phyloP scores from a whole-genome alignment of 2,888 invertebrate genomes.

The Gerris lacustris region DNA sequence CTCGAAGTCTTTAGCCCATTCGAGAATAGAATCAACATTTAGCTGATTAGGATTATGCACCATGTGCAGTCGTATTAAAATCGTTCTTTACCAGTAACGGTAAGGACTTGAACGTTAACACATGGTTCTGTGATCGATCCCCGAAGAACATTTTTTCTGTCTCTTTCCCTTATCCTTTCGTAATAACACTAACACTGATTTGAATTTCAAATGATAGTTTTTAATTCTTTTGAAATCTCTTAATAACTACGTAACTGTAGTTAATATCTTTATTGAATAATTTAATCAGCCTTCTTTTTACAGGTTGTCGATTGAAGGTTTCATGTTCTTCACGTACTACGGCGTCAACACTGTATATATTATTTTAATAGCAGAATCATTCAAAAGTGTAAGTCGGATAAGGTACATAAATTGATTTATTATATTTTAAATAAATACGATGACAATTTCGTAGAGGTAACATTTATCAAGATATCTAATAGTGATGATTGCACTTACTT shows the following conservation, averaged over 20 bases:
- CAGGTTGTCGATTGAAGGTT: slow-evolving; percentile 13
- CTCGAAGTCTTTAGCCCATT: too few relatives aligned
- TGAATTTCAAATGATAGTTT: too few relatives aligned
- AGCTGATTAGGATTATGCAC: too few relatives aligned
- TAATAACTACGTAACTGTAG: slow-evolving; percentile 5
- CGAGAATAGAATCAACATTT: too few relatives aligned
- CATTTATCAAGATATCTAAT: neutral
- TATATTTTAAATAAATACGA: neutral
- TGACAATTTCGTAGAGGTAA: neutral
- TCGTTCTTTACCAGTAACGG: too few relatives aligned
- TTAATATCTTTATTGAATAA: too few relatives aligned
- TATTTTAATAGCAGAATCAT: slow-evolving; percentile 18
- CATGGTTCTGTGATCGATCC: too few relatives aligned
- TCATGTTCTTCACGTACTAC: slow-evolving; percentile 20
- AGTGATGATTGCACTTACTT: neutral
- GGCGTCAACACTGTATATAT: slow-evolving; percentile 24
- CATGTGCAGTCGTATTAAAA: too few relatives aligned
- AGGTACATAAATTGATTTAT: slow-evolving; percentile 1
- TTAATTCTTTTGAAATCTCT: neutral
- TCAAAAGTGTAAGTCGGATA: slow-evolving; percentile 19
- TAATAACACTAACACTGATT: too few relatives aligned
- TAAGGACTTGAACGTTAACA: too few relatives aligned
- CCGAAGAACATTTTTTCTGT: too few relatives aligned
- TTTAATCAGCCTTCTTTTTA: neutral
- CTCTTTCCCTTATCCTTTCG: too few relatives aligned